Conservation (phyloP, 2,888 invertebrate species). For the Nasonovia ribisnigri region DNA sequence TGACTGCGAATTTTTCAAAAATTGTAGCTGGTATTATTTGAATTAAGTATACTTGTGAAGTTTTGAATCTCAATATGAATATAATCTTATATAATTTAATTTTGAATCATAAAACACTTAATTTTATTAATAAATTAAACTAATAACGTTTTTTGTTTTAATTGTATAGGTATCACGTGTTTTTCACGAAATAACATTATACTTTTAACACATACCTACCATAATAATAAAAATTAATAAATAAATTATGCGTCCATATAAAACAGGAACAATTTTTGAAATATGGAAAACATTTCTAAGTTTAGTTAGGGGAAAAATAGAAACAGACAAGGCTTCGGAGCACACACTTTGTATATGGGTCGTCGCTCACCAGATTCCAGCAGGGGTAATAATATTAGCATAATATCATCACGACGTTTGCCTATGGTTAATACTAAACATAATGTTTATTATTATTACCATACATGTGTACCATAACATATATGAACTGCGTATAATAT, state of each 20-base stretch:
- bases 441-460: neutral
- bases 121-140: neutral
- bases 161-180: neutral
- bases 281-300: neutral
- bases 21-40: neutral
- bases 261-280: neutral
- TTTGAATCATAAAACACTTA: neutral
- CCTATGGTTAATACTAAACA: neutral
- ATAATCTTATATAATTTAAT: neutral
- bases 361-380: neutral
- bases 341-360: neutral
- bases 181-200: neutral
- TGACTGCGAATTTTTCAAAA: neutral
- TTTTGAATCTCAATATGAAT: neutral
- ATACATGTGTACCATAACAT: neutral
- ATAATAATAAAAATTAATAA: neutral
- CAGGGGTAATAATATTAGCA: neutral
- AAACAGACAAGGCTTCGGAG: neutral
- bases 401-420: slow-evolving; percentile 18
- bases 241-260: neutral
- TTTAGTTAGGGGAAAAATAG: neutral
- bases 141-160: neutral
- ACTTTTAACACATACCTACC: neutral
- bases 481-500: neutral
- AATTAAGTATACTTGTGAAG: neutral